Conservation (phyloP, 2,888 invertebrate species). For the Trichacis sp. region DNA sequence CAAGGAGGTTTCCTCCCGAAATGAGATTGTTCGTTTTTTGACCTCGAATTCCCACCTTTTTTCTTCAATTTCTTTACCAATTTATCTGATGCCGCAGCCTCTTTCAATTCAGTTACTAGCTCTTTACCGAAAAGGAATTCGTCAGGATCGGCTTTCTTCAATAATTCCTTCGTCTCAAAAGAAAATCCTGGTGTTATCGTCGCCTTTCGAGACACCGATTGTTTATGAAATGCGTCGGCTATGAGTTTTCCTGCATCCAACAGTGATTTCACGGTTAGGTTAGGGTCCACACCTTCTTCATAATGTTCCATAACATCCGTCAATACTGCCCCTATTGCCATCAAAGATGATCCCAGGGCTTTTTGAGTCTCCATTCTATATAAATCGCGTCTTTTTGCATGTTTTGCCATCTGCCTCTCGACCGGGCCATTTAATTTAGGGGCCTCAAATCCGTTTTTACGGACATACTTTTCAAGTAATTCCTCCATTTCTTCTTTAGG, state of each 20-base stretch:
- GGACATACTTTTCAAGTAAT: too few relatives aligned
- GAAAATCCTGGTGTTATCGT: neutral
- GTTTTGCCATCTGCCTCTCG: neutral
- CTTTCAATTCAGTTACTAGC: neutral
- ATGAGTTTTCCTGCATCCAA: conserved; percentile 1
- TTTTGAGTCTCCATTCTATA: neutral
- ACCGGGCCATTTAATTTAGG: neutral
- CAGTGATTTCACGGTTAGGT: neutral
- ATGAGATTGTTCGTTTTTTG: neutral
- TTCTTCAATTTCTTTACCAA: neutral
- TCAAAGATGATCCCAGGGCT: neutral
- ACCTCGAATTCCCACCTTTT: neutral
- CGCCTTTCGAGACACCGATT: neutral
- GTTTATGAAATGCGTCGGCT: neutral
- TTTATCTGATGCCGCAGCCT: neutral
- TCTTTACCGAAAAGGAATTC: conserved; percentile 7
- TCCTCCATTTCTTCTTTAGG: too few relatives aligned
- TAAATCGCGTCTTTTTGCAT: neutral
- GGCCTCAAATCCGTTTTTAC: too few relatives aligned
- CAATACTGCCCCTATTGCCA: neutral
- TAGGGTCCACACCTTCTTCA: neutral
- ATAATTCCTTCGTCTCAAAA: neutral
- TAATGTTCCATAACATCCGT: neutral
- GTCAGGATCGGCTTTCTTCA: conserved; percentile 1
- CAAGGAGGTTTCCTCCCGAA: neutral